phyloP scores from a whole-genome alignment of 1,140 invertebrate species.

The Plutomurus gul region DNA sequence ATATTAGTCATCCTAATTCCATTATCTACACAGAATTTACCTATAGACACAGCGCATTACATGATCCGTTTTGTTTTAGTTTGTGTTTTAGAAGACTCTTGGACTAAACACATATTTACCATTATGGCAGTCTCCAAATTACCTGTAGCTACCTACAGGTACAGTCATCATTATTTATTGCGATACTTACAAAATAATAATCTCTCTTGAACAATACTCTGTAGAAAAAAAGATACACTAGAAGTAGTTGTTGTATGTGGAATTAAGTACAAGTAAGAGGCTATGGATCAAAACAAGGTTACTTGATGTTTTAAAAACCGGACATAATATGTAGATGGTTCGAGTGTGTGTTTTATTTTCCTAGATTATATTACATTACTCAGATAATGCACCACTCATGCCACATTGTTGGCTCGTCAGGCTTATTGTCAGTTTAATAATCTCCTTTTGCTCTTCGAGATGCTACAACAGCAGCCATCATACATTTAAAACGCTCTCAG shows the following conservation, averaged over 20 bases:
- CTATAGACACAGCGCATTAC: not conserved
- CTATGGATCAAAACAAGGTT: constrained; percentile 22
- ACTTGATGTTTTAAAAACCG: not conserved
- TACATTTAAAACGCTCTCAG: too few species aligned
- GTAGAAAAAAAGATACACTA: too few species aligned
- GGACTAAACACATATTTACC: not conserved
- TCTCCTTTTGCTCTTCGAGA: too few species aligned
- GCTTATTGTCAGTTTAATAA: too few species aligned
- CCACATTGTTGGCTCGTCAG: too few species aligned
- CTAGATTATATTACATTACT: too few species aligned
- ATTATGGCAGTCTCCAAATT: not conserved
- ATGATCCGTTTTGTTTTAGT: not conserved
- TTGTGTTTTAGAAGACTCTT: not conserved
- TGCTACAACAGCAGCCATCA: too few species aligned
- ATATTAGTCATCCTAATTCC: not conserved
- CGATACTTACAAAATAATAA: constrained; percentile 30
- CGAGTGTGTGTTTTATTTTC: not conserved
- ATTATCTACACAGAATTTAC: not conserved
- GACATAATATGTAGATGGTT: constrained; percentile 6
- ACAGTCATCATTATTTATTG: constrained; percentile 35
- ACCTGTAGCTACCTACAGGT: constrained; percentile 18
- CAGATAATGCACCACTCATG: too few species aligned
- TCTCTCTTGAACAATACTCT: constrained; percentile 14
- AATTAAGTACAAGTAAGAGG: not conserved
- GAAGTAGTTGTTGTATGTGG: too few species aligned